Evolutionary conservation across 2,113 vertebrate genomes (phyloP).

Genomic region (Holacanthus passer): DNA sequence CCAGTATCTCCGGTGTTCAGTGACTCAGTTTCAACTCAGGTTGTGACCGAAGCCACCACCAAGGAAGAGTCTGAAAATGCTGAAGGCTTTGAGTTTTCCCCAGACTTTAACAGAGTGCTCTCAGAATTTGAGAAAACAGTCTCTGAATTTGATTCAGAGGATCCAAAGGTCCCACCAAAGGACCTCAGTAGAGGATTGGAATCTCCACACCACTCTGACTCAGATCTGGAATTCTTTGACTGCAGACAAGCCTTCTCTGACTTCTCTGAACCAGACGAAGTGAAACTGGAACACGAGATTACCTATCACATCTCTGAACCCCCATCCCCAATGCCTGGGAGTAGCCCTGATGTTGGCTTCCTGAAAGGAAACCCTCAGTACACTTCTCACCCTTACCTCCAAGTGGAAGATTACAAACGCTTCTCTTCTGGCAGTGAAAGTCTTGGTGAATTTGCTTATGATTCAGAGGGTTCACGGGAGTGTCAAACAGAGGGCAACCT

Average conservation of each 20-base stretch:
- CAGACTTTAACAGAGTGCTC: constrained; percentile 62
- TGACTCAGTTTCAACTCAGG: constrained; percentile 36
- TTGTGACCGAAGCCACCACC: not conserved
- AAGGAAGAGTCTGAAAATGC: not conserved
- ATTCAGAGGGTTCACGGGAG: constrained; percentile 68
- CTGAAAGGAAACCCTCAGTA: constrained; percentile 19
- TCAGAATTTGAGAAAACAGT: constrained; percentile 66
- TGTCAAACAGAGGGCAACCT: constrained; percentile 70
- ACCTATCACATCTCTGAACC: constrained; percentile 73
- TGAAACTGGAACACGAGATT: constrained; percentile 17
- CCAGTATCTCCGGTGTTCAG: constrained; percentile 54
- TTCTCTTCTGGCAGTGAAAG: constrained; percentile 76
- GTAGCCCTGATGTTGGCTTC: constrained; percentile 44
- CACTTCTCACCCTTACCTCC: constrained; percentile 33
- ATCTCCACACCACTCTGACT: constrained; percentile 70
- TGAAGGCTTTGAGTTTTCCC: constrained; percentile 55
- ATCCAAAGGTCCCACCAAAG: not conserved
- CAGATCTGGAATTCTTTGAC: constrained; percentile 82
- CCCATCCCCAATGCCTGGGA: constrained; percentile 66
- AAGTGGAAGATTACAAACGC: constrained; percentile 52
- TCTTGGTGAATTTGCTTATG: constrained; percentile 79
- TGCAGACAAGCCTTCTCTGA: constrained; percentile 78
- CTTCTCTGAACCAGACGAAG: constrained; percentile 73
- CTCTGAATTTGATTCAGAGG: constrained; percentile 58
- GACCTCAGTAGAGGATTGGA: not conserved